Percentiles rank a stretch among this genome's conserved stretches.
These are phyloP conservation scores for Leucoptera coffeella DNA, from an alignment of 2,888 invertebrate species.

Conservation along the genomic window DNA sequence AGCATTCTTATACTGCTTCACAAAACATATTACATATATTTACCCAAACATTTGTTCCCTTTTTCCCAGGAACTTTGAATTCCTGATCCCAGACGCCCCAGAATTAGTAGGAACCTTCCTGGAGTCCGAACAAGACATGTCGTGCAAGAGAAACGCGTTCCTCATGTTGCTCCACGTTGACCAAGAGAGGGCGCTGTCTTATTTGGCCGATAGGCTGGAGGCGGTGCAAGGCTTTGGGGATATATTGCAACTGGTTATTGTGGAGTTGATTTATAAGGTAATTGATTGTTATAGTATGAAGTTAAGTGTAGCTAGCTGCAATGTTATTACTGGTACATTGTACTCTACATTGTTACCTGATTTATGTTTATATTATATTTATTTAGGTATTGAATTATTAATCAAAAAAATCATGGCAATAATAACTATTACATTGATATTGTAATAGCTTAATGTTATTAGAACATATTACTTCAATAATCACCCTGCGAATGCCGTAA, in stretches of 20 bases:
- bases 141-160: constrained; percentile 98
- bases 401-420: too few relatives aligned
- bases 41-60: background rate
- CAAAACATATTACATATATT: background rate
- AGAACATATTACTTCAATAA: too few relatives aligned
- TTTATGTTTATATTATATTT: too few relatives aligned
- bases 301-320: too few relatives aligned
- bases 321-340: too few relatives aligned
- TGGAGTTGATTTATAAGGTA: constrained; percentile 97
- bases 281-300: constrained; percentile 1
- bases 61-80: constrained; percentile 83
- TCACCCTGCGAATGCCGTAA: too few relatives aligned
- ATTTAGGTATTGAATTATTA: too few relatives aligned
- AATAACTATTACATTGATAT: too few relatives aligned
- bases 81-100: constrained; percentile 97
- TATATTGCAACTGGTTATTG: constrained; percentile 95
- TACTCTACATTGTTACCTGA: too few relatives aligned
- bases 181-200: constrained; percentile 87
- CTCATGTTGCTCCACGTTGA: constrained; percentile 98
- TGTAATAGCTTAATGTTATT: too few relatives aligned
- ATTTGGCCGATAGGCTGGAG: constrained; percentile 89
- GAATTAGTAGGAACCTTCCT: constrained; percentile 92
- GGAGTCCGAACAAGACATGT: constrained; percentile 97
- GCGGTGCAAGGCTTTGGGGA: constrained; percentile 94
- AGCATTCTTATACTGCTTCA: too few relatives aligned